Base-by-base conservation (phyloP, 2,113 vertebrate genomes). In the Tupaia tana region DNA sequence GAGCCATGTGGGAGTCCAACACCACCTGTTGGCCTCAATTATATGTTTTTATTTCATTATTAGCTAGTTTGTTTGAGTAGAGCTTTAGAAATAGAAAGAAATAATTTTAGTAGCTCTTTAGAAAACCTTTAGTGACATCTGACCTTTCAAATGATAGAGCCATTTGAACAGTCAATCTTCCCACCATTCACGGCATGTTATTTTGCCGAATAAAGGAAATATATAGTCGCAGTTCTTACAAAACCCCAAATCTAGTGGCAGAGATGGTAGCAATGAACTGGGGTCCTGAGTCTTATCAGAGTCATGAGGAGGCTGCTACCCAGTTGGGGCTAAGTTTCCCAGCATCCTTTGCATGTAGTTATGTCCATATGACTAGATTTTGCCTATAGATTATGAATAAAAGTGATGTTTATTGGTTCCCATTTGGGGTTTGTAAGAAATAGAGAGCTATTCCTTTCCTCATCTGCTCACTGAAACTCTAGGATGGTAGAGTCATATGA, bases 21-120 rank as follows among this genome's bases (percentile, higher is more conserved):
- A 43, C 43, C 43, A 43, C 43, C 43, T 43, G 43, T 6, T 43
- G 43, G 43, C 43, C 43, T 43, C 43, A 43, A 43, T 43, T 3
- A 4, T 66, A 59, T 34, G 1, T 43, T 74, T 95, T 63, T 19
- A 82, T 90, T 96, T 77, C 1, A 79, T 89, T 83, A 74, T 86
- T 92, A 93, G 67, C 52, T 15, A 93, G 74, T 73, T 64, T 90
- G 4, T n/a, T 73, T 88, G 8, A 92, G 20, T 86, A 87, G 74
- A 93, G 78, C 25, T 86, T 92, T 29, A 79, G 54, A 27, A 79
- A 20, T 22, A 59, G 77, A 79, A n/a, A n/a, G 54, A n/a, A 19
- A 2, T 27, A 59, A n/a, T 59, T 20, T 79, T 79, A 79, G 27
- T 79, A 9, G 59, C 59, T 79, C 43, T 43, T 43, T 43, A 43